A percentile compares a stretch with the other conserved stretches of the same genome.
Evolutionary conservation across 1,140 invertebrate genomes (phyloP).

Genomic region (Sinella curviseta): DNA sequence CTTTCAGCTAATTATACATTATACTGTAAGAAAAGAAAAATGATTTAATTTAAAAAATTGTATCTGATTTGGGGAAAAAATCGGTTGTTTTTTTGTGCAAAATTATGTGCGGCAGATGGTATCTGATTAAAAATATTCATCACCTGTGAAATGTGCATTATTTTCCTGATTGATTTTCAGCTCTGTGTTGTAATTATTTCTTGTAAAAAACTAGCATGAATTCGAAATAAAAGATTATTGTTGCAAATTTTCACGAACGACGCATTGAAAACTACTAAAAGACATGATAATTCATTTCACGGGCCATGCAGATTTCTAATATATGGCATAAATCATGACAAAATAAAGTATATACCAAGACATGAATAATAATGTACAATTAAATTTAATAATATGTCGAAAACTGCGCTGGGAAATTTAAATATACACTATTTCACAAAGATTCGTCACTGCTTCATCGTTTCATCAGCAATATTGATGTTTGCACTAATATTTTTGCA

Average conservation of each 20-base stretch:
- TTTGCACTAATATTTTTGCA: too few species aligned
- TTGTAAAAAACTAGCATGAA: not conserved
- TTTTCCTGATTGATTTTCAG: constrained; percentile 2
- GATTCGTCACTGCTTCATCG: too few species aligned
- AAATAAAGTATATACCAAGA: too few species aligned
- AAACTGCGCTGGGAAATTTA: too few species aligned
- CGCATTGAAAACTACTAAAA: not conserved
- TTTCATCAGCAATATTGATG: too few species aligned
- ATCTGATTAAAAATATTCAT: not conserved
- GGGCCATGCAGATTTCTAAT: too few species aligned
- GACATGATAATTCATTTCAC: too few species aligned
- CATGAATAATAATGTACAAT: too few species aligned
- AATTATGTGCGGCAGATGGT: not conserved
- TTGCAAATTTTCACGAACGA: not conserved
- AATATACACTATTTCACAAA: too few species aligned
- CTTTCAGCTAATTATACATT: constrained; percentile 18
- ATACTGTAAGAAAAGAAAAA: not conserved
- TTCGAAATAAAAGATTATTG: constrained; percentile 23
- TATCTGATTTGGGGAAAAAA: not conserved
- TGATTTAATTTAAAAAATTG: not conserved
- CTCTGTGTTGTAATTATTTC: constrained; percentile 20
- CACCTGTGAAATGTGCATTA: not conserved
- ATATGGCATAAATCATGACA: too few species aligned
- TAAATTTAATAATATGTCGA: too few species aligned
- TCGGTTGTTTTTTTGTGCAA: not conserved